These are phyloP conservation scores for Athalia rosae DNA, from an alignment of 2,888 invertebrate species.

Conservation along the genomic window DNA sequence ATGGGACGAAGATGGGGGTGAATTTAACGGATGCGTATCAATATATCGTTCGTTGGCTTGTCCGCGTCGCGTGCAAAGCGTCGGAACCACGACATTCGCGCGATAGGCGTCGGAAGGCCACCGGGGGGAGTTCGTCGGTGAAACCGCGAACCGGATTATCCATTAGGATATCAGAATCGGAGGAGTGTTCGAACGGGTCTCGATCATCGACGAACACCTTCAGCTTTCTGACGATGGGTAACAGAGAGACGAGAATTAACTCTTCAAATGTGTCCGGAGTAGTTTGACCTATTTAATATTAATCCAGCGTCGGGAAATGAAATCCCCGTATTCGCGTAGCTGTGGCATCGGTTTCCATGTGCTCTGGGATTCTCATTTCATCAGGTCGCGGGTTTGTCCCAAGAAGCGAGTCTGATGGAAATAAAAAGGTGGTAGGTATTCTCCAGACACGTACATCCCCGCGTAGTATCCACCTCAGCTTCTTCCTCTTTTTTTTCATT, in stretches of 20 bases:
- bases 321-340: no score
- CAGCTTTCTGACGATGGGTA: not conserved
- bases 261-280: not conserved
- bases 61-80: conserved; percentile 7
- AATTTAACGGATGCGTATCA: conserved; percentile 66
- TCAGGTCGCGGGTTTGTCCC: no score
- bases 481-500: not conserved
- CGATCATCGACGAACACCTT: not conserved
- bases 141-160: conserved; percentile 15
- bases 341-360: no score
- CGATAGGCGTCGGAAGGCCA: conserved; percentile 5
- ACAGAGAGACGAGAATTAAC: not conserved
- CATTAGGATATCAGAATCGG: conserved; percentile 18
- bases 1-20: conserved; percentile 49
- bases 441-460: no score
- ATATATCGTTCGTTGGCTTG: conserved; percentile 63
- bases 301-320: not conserved
- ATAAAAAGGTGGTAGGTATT: not conserved
- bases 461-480: not conserved
- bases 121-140: conserved; percentile 15
- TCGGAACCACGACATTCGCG: conserved; percentile 6
- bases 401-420: no score
- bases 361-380: no score
- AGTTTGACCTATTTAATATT: conserved; percentile 11
- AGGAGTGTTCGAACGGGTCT: not conserved